Evolutionary conservation across 2,797 vertebrate species (phyloP).

Genomic region (Tokudaia muenninki): DNA sequence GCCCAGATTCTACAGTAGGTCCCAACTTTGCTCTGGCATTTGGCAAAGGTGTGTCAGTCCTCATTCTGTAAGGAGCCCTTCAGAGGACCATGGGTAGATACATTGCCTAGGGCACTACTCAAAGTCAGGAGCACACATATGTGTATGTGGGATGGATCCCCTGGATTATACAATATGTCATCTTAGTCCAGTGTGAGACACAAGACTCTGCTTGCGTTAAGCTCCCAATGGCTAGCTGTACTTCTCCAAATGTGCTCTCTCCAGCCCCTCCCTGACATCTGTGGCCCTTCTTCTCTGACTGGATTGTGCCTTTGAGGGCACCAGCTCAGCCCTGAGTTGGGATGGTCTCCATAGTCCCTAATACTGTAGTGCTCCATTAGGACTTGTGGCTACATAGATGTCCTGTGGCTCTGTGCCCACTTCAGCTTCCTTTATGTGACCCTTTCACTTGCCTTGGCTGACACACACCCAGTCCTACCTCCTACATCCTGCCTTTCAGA

Average conservation of each 20-base stretch:
- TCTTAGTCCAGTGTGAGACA: background rate
- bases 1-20: conserved; percentile 93
- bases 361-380: background rate
- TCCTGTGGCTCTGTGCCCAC: background rate
- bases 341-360: background rate
- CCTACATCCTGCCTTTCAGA: conserved; percentile 85
- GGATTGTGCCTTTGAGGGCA: background rate
- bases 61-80: background rate
- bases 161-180: background rate
- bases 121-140: background rate
- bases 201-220: conserved; percentile 8
- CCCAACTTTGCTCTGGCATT: background rate
- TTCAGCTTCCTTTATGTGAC: background rate
- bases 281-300: background rate
- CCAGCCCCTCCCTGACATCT: background rate
- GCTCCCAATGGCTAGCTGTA: background rate
- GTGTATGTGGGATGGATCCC: background rate
- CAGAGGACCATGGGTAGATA: background rate
- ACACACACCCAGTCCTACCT: background rate
- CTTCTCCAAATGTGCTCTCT: background rate
- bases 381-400: background rate
- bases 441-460: background rate
- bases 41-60: background rate
- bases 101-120: background rate
- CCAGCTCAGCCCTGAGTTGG: background rate